Conservation (phyloP, 2,113 vertebrate species). For the Emydura subglobosa region DNA sequence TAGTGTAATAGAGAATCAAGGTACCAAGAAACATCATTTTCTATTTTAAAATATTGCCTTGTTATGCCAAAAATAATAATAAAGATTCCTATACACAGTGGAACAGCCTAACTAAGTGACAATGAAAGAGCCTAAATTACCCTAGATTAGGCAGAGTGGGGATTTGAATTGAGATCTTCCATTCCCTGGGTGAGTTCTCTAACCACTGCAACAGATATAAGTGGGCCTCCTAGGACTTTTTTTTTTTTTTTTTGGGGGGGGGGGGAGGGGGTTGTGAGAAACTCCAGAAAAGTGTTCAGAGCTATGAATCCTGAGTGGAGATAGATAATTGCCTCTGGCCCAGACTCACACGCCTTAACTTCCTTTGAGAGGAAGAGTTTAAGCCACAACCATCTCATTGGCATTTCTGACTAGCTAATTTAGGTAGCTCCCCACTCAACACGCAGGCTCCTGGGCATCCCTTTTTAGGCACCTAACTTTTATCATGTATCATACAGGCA, state of each 20-base stretch:
- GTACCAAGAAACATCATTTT: neutral
- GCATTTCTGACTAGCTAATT: neutral
- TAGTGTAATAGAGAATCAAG: neutral
- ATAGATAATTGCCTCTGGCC: neutral
- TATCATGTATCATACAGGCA: neutral
- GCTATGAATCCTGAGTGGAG: neutral
- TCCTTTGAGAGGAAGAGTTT: neutral
- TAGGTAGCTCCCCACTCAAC: neutral
- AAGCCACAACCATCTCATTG: neutral
- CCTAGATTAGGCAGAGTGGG: too few species aligned
- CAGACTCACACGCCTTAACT: neutral
- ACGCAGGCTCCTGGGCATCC: neutral
- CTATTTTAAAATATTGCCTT: neutral
- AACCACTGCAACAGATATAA: too few species aligned
- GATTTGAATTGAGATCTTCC: too few species aligned
- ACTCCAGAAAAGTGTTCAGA: neutral
- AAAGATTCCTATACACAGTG: neutral
- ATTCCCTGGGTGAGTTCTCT: too few species aligned
- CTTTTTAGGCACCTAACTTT: neutral
- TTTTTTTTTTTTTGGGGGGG: too few species aligned
- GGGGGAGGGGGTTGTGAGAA: too few species aligned
- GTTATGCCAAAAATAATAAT: neutral
- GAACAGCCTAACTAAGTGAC: neutral
- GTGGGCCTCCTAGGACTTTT: too few species aligned
- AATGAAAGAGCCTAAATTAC: neutral